Evolutionary conservation across 2,113 vertebrate species (phyloP).

Genomic region (Saguinus midas): DNA sequence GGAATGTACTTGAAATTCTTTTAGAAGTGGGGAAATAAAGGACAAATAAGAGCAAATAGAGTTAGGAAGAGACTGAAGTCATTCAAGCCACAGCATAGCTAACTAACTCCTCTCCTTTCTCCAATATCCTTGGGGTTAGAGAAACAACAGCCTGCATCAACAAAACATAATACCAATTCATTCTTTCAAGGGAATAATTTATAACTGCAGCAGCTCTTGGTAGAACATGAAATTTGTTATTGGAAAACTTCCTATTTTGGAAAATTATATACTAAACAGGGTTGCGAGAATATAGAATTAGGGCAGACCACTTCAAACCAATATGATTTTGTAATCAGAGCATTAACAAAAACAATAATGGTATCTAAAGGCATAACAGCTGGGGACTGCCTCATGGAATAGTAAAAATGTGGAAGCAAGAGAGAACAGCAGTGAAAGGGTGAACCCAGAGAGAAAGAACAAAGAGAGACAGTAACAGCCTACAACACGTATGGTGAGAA

Average conservation of each 20-base stretch:
- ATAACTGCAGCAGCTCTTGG: slow-evolving; percentile 27
- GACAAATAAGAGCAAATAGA: not conserved
- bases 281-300: slow-evolving; percentile 31
- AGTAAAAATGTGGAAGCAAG: slow-evolving; percentile 32
- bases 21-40: not conserved
- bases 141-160: not conserved
- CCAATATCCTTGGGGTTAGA: not conserved
- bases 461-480: no score
- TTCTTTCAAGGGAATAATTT: slow-evolving; percentile 45
- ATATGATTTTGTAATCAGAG: not conserved
- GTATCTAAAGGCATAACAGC: slow-evolving; percentile 23
- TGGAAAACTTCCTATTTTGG: slow-evolving; percentile 12
- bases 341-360: slow-evolving; percentile 32
- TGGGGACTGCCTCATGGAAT: not conserved
- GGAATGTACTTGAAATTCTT: not conserved
- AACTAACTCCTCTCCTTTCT: not conserved
- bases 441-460: not conserved
- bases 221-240: slow-evolving; percentile 37
- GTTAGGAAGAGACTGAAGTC: not conserved
- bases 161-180: not conserved
- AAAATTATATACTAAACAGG: slow-evolving; percentile 5
- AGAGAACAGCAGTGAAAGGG: not conserved
- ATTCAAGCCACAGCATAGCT: not conserved
- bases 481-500: not conserved
- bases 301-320: not conserved